Evolutionary conservation across 2,113 vertebrate genomes (phyloP).

Genomic region (Menidia beryllina): DNA sequence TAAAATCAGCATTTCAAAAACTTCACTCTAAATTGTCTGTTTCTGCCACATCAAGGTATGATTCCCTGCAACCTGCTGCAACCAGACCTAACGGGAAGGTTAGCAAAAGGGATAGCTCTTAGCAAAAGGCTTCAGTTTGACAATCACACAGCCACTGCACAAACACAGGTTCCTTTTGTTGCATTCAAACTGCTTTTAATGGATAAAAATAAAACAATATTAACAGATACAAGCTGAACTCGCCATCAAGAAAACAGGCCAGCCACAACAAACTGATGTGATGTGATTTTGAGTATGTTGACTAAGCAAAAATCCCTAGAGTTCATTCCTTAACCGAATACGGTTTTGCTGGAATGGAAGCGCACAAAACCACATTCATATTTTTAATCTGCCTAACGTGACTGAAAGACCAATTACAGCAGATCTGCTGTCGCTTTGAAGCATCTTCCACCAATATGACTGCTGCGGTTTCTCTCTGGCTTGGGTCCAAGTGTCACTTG

Average conservation of each 20-base stretch:
- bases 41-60: too few relatives aligned
- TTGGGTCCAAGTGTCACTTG: conserved; percentile 8
- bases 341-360: conserved; percentile 5
- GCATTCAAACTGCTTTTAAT: conserved; percentile 45
- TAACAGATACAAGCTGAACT: conserved; percentile 37
- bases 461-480: conserved; percentile 8
- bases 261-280: conserved; percentile 15
- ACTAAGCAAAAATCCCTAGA: neutral
- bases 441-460: conserved; percentile 17
- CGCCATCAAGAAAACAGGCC: conserved; percentile 19
- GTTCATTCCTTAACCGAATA: neutral
- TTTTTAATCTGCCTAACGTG: conserved; percentile 16
- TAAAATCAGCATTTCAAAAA: too few relatives aligned
- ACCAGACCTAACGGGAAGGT: too few relatives aligned
- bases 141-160: too few relatives aligned
- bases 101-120: too few relatives aligned
- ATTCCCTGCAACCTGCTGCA: too few relatives aligned
- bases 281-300: conserved; percentile 30
- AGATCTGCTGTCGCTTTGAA: neutral
- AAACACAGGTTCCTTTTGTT: conserved; percentile 44
- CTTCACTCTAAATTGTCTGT: too few relatives aligned
- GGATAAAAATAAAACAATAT: conserved; percentile 31
- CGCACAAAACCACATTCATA: conserved; percentile 2
- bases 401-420: conserved; percentile 18
- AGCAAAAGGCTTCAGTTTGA: too few relatives aligned